Evolutionary conservation across 2,888 invertebrate genomes (phyloP).

Genomic region (Leptura quadrifasciata): DNA sequence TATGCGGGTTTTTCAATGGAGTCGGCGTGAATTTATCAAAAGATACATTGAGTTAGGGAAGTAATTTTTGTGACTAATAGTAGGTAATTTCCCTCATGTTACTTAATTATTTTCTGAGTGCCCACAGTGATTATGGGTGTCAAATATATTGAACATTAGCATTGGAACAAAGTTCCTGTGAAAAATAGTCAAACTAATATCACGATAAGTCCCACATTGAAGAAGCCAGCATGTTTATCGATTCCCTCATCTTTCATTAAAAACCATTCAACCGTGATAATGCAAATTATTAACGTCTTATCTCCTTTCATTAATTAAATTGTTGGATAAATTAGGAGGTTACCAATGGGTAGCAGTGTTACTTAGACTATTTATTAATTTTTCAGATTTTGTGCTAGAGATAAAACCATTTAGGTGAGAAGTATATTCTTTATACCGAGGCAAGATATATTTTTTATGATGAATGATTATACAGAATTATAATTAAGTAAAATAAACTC

Average conservation of each 20-base stretch:
- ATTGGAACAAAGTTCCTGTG: neutral
- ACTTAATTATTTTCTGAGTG: too few species aligned
- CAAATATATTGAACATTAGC: neutral
- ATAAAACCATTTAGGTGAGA: conserved; percentile 35
- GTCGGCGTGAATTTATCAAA: too few species aligned
- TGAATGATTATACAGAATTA: neutral
- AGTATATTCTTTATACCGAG: conserved; percentile 15
- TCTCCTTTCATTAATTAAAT: conserved; percentile 46
- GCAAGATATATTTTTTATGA: conserved; percentile 1
- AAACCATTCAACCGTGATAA: conserved; percentile 40
- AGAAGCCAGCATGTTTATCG: neutral
- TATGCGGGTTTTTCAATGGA: too few species aligned
- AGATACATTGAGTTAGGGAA: too few species aligned
- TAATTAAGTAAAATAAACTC: conserved; percentile 33
- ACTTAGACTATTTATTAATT: conserved; percentile 28
- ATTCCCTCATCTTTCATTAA: conserved; percentile 31
- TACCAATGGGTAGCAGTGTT: conserved; percentile 29
- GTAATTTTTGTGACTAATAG: too few species aligned
- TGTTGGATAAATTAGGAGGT: conserved; percentile 37
- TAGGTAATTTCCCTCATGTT: too few species aligned
- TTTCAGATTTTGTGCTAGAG: conserved; percentile 16
- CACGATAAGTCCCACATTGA: neutral
- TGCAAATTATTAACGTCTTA: conserved; percentile 45
- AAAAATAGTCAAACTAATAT: neutral
- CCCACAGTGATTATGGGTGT: neutral